Evolutionary conservation across 2,888 invertebrate species (phyloP), one percentile per base, ranked within the genome.

Genomic region (Argyra leucocephala): DNA sequence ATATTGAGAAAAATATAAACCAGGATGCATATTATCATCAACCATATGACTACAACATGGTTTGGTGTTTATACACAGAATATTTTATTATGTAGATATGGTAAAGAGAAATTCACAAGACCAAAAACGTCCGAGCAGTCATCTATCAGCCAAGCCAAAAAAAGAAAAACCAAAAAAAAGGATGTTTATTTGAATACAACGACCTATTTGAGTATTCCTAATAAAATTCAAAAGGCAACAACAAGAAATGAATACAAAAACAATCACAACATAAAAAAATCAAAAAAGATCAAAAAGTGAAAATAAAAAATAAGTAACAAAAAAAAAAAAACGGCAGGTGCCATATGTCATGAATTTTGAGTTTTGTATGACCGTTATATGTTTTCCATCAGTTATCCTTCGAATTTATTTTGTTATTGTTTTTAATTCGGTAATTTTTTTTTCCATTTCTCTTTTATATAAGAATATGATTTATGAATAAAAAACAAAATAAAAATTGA

Each of bases 291-390:
- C n/a, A n/a, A n/a, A n/a, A n/a, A n/a, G n/a, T n/a, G n/a, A n/a
- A n/a, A n/a, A n/a, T n/a, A n/a, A n/a, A n/a, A n/a, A n/a, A n/a
- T n/a, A n/a, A n/a, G n/a, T n/a, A 7, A 63, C n/a, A 63, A 37
- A 31, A 63, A 65, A 61, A 60, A 61, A 65, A 63, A 61, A 61
- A 62, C 63, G 63, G 61, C 65, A 65, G 65, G 65, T 65, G 66
- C 63, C 66, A 66, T 66, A 63, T 66, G 66, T 63, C 57, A 57
- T 64, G 64, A 62, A 66, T 63, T 61, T 63, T 57, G 59, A 58
- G 59, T 36, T 22, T 57, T 48, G 15, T 48, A 48, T 48, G 48
- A 6, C 31, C 31, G 6, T 48, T 48, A 12, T 18, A 48, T 15
- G 48, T 5, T 48, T 48, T 48, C 18, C 48, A 48, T 48, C 48